A percentile compares a stretch with the other conserved stretches of the same genome.
These are phyloP conservation scores for Leptosomus discolor DNA, from an alignment of 2,113 vertebrate species.

Conservation along the genomic window DNA sequence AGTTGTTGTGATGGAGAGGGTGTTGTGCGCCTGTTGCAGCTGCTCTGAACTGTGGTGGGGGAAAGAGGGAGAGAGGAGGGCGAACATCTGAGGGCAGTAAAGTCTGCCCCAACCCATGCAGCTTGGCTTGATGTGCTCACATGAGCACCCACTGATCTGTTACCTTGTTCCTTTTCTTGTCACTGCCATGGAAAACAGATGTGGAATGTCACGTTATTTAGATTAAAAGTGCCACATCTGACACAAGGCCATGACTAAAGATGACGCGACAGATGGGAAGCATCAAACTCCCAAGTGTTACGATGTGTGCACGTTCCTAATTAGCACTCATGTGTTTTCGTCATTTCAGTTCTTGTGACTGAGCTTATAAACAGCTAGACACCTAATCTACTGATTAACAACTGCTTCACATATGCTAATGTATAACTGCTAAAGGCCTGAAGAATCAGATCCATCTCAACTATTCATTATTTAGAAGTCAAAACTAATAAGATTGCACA, in stretches of 20 bases:
- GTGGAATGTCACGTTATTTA: neutral
- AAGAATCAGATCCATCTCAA: neutral
- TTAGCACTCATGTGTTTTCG: neutral
- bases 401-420: neutral
- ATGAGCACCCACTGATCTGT: neutral
- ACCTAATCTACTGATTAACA: neutral
- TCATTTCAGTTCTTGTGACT: neutral
- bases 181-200: neutral
- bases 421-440: neutral
- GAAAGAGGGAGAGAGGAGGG: neutral
- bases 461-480: neutral
- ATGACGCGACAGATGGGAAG: neutral
- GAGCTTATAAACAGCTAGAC: neutral
- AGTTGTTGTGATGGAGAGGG: neutral
- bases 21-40: accelerated
- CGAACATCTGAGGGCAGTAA: neutral
- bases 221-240: neutral
- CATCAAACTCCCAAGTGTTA: neutral
- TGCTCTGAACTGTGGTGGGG: accelerated
- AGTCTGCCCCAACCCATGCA: neutral
- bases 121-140: neutral
- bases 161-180: conserved; percentile 3
- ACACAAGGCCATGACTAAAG: neutral
- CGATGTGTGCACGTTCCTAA: neutral
- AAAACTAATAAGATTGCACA: neutral